A percentile compares a stretch with the other conserved stretches of the same genome.
Conservation (phyloP, 1,140 invertebrate species). For the Armadillidium nasatum region DNA sequence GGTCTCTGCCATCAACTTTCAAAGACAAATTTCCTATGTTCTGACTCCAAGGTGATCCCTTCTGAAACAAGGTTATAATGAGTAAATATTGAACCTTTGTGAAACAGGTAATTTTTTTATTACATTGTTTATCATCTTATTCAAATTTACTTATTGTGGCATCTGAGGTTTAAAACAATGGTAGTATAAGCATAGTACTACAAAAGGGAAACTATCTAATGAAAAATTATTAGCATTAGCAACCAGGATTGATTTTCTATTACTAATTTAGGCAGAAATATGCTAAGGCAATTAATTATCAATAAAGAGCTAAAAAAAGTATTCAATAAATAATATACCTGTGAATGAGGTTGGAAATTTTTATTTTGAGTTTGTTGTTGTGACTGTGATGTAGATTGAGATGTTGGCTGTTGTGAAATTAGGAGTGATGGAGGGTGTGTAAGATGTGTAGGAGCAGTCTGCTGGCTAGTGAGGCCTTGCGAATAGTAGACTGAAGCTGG, state of each 20-base stretch:
- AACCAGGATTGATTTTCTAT: too few species aligned
- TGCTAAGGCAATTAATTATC: too few species aligned
- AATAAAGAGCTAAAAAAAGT: too few species aligned
- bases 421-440: not conserved
- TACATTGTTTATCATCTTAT: too few species aligned
- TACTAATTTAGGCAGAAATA: too few species aligned
- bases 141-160: too few species aligned
- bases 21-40: not conserved
- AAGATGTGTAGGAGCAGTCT: conserved; percentile 27
- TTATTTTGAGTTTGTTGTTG: conserved; percentile 24
- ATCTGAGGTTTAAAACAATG: too few species aligned
- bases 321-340: conserved; percentile 23
- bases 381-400: not conserved
- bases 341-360: conserved; percentile 32
- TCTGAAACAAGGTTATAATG: not conserved
- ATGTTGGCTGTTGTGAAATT: conserved; percentile 25
- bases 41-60: not conserved
- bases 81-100: too few species aligned
- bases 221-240: too few species aligned
- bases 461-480: conserved; percentile 33
- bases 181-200: too few species aligned
- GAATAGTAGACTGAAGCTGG: conserved; percentile 30
- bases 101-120: too few species aligned
- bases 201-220: too few species aligned
- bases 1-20: not conserved